Base-by-base conservation (phyloP, 2,888 invertebrate genomes). In the Drosophila aldrichi region DNA sequence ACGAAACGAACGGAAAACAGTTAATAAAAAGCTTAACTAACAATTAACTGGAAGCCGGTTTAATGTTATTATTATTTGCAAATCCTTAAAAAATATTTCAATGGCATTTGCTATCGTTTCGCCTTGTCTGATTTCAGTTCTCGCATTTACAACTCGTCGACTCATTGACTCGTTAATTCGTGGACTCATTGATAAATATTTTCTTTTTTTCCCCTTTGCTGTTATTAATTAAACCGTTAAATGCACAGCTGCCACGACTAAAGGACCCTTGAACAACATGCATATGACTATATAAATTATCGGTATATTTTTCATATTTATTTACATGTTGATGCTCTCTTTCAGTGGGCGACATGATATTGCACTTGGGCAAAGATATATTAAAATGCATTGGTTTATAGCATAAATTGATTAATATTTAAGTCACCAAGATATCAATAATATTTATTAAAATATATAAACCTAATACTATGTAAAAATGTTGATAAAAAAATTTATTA, bases 211-310 rank as follows among this genome's bases (percentile, higher is more conserved):
- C 20, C 58, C 58, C 68, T 60, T 59, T 58, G 57, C 40, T 20
- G 51, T 69, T 82, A 77, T 76, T 80, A 77, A 79, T 81, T 77
- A 67, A 71, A 59, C 38, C n/a, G n/a, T 25, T 46, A 40, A 12
- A 46, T 32, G 34, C 25, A 3, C 51, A 46, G 36, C 36, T 44
- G 58, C 2, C 36, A 10, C 38, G 22, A 38, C 49, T 54, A 59
- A 63, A 48, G 55, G 36, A 43, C 41, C 10, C 55, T 36, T 68
- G 8, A 29, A 29, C 38, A 40, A 12, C 48, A 32, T 32, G 32
- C 2, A 32, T 3, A 10, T 18, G 6, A 20, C 22, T 20, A 32
- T 40, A 40, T 36, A 52, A 16, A 22, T 25, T 32, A 20, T 32
- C 18, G 10, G 2, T 1, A 20, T 51, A 34, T 51, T 20, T 34